A percentile compares a stretch with the other conserved stretches of the same genome.
Conservation (phyloP, 37 sponge, comb jelly and placozoan genomes). For the Crambe crambe region DNA sequence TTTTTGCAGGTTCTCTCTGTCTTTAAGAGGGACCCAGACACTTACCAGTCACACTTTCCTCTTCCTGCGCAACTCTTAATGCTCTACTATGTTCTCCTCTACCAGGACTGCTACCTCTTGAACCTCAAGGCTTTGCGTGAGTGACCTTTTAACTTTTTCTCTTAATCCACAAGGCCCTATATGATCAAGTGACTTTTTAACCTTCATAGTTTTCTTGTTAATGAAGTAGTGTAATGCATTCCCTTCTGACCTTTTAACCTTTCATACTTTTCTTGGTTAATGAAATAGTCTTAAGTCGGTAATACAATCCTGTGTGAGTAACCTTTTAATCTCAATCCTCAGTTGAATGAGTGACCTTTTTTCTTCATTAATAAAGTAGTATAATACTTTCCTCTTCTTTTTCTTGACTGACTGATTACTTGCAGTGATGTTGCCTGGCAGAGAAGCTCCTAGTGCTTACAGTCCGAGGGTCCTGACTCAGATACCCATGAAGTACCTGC, state of each 20-base stretch:
- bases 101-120: constrained; percentile 68
- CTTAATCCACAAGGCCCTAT: too few relatives aligned
- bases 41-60: constrained; percentile 6
- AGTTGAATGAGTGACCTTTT: not conserved
- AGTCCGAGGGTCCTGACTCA: constrained; percentile 42
- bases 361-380: too few relatives aligned
- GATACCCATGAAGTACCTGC: constrained; percentile 66
- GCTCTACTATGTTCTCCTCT: constrained; percentile 72
- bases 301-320: not conserved
- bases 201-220: too few relatives aligned
- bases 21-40: constrained; percentile 20
- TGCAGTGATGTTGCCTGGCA: constrained; percentile 26
- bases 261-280: too few relatives aligned
- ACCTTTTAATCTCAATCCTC: not conserved
- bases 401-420: not conserved
- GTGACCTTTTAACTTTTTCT: too few relatives aligned
- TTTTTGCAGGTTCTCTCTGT: constrained; percentile 39
- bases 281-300: not conserved
- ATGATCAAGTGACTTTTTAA: too few relatives aligned
- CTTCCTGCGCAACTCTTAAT: constrained; percentile 58
- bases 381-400: not conserved
- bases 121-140: constrained; percentile 60
- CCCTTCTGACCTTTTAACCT: too few relatives aligned
- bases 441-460: constrained; percentile 42
- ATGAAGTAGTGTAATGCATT: too few relatives aligned